A percentile compares a stretch with the other conserved stretches of the same genome.
These are phyloP conservation scores for Willowsia nigromaculata DNA, from an alignment of 2,888 invertebrate genomes.

Conservation along the genomic window DNA sequence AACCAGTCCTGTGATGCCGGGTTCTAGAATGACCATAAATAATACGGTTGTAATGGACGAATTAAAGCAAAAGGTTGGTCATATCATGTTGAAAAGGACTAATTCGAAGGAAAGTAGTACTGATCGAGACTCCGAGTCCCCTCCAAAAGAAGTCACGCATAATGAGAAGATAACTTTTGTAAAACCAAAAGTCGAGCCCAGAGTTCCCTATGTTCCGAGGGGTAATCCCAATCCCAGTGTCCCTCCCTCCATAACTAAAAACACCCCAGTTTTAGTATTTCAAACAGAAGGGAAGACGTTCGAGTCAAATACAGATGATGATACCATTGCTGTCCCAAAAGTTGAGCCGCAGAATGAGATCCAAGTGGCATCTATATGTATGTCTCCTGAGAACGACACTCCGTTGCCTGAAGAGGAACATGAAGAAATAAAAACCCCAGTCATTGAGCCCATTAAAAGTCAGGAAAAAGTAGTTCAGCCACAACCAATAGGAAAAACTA, in stretches of 20 bases:
- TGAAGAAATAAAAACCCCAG: background rate
- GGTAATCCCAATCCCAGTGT: background rate
- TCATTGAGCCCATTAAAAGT: background rate
- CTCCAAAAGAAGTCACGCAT: background rate
- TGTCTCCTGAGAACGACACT: slow-evolving; percentile 44
- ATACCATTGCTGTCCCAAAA: background rate
- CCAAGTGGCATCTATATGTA: slow-evolving; percentile 42
- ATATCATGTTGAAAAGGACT: slow-evolving; percentile 58
- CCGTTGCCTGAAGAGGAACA: background rate
- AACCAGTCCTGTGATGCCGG: slow-evolving; percentile 34
- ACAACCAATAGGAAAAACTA: background rate
- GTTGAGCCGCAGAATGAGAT: slow-evolving; percentile 3
- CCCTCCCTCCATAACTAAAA: background rate
- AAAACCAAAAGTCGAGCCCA: slow-evolving; percentile 16
- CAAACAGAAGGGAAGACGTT: background rate
- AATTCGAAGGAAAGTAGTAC: slow-evolving; percentile 36
- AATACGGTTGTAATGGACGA: slow-evolving; percentile 74
- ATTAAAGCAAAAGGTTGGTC: slow-evolving; percentile 74
- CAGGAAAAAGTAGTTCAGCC: background rate
- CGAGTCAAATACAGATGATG: slow-evolving; percentile 60
- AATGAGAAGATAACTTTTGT: background rate
- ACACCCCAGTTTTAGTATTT: slow-evolving; percentile 42
- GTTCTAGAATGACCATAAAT: slow-evolving; percentile 66
- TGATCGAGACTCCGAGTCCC: background rate
- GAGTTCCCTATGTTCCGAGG: slow-evolving; percentile 60